phyloP scores from a whole-genome alignment of 1,140 invertebrate genomes.

The Stenopsyche tienmushanensis region DNA sequence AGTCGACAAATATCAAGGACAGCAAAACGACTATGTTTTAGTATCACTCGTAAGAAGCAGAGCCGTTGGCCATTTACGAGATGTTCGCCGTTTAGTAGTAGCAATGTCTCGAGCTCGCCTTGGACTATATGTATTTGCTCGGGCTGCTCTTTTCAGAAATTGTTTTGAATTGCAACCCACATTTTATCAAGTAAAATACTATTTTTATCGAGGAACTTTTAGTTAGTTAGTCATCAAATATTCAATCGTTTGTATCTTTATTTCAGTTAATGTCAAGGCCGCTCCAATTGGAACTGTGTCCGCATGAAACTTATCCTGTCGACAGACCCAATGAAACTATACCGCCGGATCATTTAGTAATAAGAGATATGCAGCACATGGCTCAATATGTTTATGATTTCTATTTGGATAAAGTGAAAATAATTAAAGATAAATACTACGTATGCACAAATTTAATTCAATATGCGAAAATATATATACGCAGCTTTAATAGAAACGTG shows the following conservation, averaged over 20 bases:
- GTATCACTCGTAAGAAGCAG: slow-evolving; percentile 94
- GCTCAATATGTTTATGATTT: slow-evolving; percentile 89
- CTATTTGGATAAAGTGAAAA: slow-evolving; percentile 76
- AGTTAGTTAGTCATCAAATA: no score
- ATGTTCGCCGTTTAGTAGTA: slow-evolving; percentile 94
- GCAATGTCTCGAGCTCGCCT: slow-evolving; percentile 97
- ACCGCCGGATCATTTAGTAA: slow-evolving; percentile 53
- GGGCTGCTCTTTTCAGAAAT: slow-evolving; percentile 90
- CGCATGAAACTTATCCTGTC: slow-evolving; percentile 77
- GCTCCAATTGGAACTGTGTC: slow-evolving; percentile 72
- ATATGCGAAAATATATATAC: not conserved
- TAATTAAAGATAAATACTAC: slow-evolving; percentile 59
- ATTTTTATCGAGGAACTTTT: not conserved
- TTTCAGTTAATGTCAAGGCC: slow-evolving; percentile 65
- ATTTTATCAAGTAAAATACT: slow-evolving; percentile 76
- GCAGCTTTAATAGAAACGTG: slow-evolving; percentile 19
- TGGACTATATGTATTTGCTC: slow-evolving; percentile 94
- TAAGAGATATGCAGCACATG: slow-evolving; percentile 91
- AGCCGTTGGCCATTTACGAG: slow-evolving; percentile 94
- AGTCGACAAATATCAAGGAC: slow-evolving; percentile 99
- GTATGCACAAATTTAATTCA: slow-evolving; percentile 44
- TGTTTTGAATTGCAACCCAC: slow-evolving; percentile 96
- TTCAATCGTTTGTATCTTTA: no score
- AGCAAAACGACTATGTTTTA: slow-evolving; percentile 98
- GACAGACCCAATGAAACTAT: slow-evolving; percentile 55